A percentile compares a stretch with the other conserved stretches of the same genome.
These are phyloP conservation scores for Melanostoma scalare DNA, from an alignment of 2,888 invertebrate genomes.

Conservation along the genomic window DNA sequence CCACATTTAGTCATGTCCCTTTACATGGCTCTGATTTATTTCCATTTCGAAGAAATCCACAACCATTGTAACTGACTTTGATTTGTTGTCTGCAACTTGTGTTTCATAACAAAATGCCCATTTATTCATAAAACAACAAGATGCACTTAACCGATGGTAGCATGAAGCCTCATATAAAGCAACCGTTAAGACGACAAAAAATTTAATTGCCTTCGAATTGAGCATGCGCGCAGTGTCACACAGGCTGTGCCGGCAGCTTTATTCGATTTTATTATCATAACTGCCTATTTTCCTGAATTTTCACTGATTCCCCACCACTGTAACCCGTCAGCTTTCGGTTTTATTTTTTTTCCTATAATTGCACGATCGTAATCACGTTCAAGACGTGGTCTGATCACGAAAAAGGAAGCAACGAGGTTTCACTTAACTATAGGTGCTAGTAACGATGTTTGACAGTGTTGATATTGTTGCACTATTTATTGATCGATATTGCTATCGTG, in stretches of 20 bases:
- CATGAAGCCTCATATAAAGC: too few species aligned
- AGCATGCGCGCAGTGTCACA: constrained; percentile 44
- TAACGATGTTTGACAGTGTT: too few species aligned
- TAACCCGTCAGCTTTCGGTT: too few species aligned
- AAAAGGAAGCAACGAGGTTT: constrained; percentile 32
- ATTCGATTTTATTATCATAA: too few species aligned
- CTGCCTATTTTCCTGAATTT: too few species aligned
- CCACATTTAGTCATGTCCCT: constrained; percentile 40
- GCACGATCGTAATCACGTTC: constrained; percentile 51
- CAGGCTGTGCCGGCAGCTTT: constrained; percentile 3
- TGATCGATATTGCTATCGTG: too few species aligned
- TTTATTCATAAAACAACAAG: neutral
- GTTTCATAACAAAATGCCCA: constrained; percentile 20
- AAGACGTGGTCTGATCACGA: constrained; percentile 5
- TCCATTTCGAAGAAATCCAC: neutral
- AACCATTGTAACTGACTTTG: constrained; percentile 28
- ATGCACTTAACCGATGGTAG: too few species aligned
- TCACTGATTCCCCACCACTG: too few species aligned
- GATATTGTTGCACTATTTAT: too few species aligned
- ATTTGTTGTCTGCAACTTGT: constrained; percentile 27
- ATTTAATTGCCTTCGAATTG: constrained; percentile 2
- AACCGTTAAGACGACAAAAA: too few species aligned
- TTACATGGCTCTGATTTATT: constrained; percentile 46
- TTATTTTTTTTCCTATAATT: neutral
- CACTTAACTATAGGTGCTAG: neutral